Base-by-base conservation (phyloP, 2,797 vertebrate genomes). In the Lithobates sylvaticus region DNA sequence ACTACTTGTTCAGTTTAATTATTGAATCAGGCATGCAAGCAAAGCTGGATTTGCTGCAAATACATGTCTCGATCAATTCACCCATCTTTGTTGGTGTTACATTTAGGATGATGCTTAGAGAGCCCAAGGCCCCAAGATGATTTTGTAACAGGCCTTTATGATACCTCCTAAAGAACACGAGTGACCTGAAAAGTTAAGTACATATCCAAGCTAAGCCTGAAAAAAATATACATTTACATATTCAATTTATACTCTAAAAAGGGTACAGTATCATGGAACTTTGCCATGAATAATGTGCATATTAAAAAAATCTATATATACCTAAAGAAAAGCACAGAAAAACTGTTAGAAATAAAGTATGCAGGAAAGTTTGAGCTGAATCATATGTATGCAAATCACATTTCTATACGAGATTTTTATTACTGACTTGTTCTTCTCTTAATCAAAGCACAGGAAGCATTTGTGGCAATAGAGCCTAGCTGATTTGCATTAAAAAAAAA, bases 401-500 rank as follows among this genome's bases (percentile, higher is more conserved):
- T 13, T 27, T 64, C 58, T 82, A 73, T 64, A 77, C 10, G 26
- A 65, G 70, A 15, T 61, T 82, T 82, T 82, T 82, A 82, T 82
- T 36, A 82, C 70, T 32, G 70, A 82, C 80, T 74, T 78, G 58
- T 78, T 80, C 84, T 75, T 54, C 84, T 80, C 54, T 74, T 78
- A 72, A 85, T 74, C 70, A 85, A 85, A 80, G 76, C 84, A 67
- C 21, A 36, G 71, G 77, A 65, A 80, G 50, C 75, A 73, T 82
- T 82, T 64, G 70, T 58, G 54, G 50, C 65, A 39, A 44, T 67
- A 68, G 61, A 68, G 29, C 70, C 27, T 36, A 34, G 74, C 74
- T 76, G 81, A 76, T 76, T 84, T 84, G 73, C 73, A 84, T 84
- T 84, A 68, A 84, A 76, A 73, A 84, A 76, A 73, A 65, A 44